Evolutionary conservation across 2,888 invertebrate species (phyloP), one percentile per base, ranked within the genome.

Genomic region (Graphium colonna): DNA sequence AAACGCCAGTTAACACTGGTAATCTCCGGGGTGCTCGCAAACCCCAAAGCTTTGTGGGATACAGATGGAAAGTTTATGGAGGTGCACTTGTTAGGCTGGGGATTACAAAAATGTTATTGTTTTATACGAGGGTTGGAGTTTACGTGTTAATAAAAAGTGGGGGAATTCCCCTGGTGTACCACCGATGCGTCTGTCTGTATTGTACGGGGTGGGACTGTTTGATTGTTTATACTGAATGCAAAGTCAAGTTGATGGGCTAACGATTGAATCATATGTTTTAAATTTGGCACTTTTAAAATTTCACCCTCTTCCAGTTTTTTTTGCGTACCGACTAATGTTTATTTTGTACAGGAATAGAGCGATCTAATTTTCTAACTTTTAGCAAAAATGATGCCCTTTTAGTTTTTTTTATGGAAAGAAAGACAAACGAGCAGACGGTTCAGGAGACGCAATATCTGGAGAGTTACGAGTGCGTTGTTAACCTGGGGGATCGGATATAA

Each of bases 61-160:
- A 73, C 82, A 75, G 78, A 79, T 80, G 76, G 79, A 73, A 84
- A 77, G 76, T 86, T 87, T 87, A 86, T 82, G 85, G 77, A 75
- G 71, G 79, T 76, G 77, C 86, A 85, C 83, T 87, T 84, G 84
- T 84, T 81, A 75, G 72, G 69, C 68, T 55, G 79, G 79, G 83
- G 77, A 83, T 83, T 85, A 79, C 79, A 85, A 85, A 87, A 84
- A 86, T 74, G 81, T 84, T 84, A 82, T 83, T 83, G 82, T 83
- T 82, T 81, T 75, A 77, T 77, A 79, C 74, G 66, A 67, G 72
- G 72, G 70, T 61, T 63, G 72, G 69, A 77, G 71, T 82, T 85
- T 82, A 86, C 77, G 83, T 75, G 83, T 77, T 84, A 84, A 86
- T 85, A 85, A 85, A 86, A 83, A 80, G 79, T 75, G 71, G 68